Base-by-base conservation (phyloP, 2,113 vertebrate species). In the Scortum barcoo region DNA sequence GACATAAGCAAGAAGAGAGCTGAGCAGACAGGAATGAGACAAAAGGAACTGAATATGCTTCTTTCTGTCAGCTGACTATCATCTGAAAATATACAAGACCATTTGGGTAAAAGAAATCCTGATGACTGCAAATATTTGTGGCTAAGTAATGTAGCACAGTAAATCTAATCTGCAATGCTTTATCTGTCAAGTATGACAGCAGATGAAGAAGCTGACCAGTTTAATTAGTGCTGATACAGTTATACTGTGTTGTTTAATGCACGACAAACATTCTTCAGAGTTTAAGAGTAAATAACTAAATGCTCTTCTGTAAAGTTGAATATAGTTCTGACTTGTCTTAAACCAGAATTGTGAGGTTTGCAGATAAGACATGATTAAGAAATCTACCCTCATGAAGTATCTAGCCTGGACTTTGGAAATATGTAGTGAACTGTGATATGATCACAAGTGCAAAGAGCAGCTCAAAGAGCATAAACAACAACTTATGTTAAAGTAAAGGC, bases 351-450 rank as follows among this genome's bases (percentile, higher is more conserved):
- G 53, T 14, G 13, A 40, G 38, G 26, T n/a, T 17, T 51, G n/a
- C 42, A 79, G 86, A 88, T 88, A 88, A 91, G 26, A 80, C 4
- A 2, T 58, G 67, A 80, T 73, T 72, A 82, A 81, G 48, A 51
- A n/a, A 42, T 12, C 2, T 17, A 40, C 81, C 51, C 72, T 50
- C 16, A 56, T 19, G 22, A 36, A 38, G 9, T 38, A 38, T 77
- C 7, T 58, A 3, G 22, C 20, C 19, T 87, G 90, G 89, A 93
- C 91, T 93, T 93, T 92, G 88, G 72, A 83, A 88, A 90, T 53
- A 24, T 26, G 42, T 1, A 6, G 30, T 53, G 0, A 50, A 65
- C 20, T 14, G 7, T 7, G 85, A 90, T 71, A 76, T 16, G 36
- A 75, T 71, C 40, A 57, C 57, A 58, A 62, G 28, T 0, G 13